Base-by-base conservation (phyloP, 2,113 vertebrate species). In the Picathartes gymnocephalus region DNA sequence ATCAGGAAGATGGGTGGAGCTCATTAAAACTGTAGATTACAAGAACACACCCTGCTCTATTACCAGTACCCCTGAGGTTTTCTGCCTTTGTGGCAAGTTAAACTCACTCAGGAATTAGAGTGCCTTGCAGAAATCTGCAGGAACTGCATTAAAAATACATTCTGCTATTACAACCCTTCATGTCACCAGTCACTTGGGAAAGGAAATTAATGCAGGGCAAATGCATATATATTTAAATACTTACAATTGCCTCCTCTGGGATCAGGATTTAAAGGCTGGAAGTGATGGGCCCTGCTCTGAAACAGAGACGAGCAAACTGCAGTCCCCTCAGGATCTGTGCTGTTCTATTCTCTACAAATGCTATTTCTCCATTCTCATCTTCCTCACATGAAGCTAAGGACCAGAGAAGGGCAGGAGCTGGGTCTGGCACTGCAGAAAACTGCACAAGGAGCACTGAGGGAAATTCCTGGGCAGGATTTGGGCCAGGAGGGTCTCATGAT, bases 141-240 rank as follows among this genome's bases (percentile, higher is more conserved):
- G 95, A 98, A 98, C 96, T 85, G 93, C 97, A 97, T 97, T 97
- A 97, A 97, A 97, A 97, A 94, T 92, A 90, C 91, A 96, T 96
- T 95, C 94, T 87, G 96, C 97, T 96, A 56, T 93, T 97, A 95
- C 89, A 95, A 93, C 94, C 97, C 92, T 95, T 97, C 94, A 95
- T 95, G 93, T 97, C 86, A 95, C 83, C 95, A 89, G 85, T 88
- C 96, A 93, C 93, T 81, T 62, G 94, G 88, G 97, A 88, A 88
- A 94, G 92, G 62, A 96, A 92, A 94, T 53, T n/a, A 81, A 94
- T 81, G 68, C 56, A 71, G 53, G 76, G 78, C 40, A 88, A 92
- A 92, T 48, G 53, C 82, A 78, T 33, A n/a, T 66, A 50, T 58
- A 88, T 79, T 90, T 92, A 96, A 97, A 97, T 88, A 96, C 76